Evolutionary conservation across 2,888 invertebrate species (phyloP), one percentile per base, ranked within the genome.

Genomic region (Spicauda simplicius): DNA sequence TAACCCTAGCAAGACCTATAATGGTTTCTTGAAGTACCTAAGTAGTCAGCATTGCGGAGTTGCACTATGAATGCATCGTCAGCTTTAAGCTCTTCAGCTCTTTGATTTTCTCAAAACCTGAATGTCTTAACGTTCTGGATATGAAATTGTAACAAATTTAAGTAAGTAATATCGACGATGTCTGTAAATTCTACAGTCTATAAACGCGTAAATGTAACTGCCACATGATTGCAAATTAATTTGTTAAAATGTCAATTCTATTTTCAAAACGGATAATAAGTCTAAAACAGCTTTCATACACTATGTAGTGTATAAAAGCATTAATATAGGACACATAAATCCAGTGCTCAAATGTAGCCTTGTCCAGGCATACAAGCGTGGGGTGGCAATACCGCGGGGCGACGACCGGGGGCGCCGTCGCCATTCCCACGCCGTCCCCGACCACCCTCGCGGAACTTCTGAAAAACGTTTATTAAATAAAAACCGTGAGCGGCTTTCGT

Each of bases 391-490:
- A 6, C 16, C 16, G 6, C 20, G 54, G 45, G 63, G 45, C 55
- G 55, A 56, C 55, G 63, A 54, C 37, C 54, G 56, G 48, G 25
- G 64, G 64, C 7, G 48, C 25, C 30, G 54, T 25, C 54, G 45
- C 33, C 33, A 16, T 63, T 56, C 54, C 55, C 55, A 56, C 63
- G 56, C 16, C 45, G 7, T 18, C 14, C 63, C 63, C 55, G 50
- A 6, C 33, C 60, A 33, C 60, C 60, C 60, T 45, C 45, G 16
- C 50, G 30, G 53, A 53, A 65, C 52, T 64, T 65, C 57, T 60
- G 58, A 45, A 65, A 59, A 65, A 65, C 25, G 58, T 59, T 65
- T 65, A 65, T 65, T 65, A 54, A 65, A 65, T 65, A 59, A 65
- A 65, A 59, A 65, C 25, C 30, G 25, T 30, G 45, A 25, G 41